Evolutionary conservation across 2,797 vertebrate genomes (phyloP).

Genomic region (Channa striata): DNA sequence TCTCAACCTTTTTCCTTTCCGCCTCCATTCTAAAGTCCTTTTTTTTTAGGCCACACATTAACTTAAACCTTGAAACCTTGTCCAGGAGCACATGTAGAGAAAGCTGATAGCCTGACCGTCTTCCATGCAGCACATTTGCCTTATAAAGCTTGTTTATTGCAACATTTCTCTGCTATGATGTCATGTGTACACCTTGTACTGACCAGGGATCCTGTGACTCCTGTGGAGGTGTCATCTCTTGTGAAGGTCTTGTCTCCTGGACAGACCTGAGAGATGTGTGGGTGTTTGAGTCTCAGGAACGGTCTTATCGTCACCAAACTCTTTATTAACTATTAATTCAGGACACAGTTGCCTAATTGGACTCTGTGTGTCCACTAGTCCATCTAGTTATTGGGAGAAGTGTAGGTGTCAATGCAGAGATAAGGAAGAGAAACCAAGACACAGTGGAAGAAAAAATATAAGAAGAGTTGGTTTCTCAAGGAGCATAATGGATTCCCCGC

Average conservation of each 20-base stretch:
- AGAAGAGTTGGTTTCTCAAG: background rate
- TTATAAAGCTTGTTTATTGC: background rate
- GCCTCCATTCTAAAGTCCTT: background rate
- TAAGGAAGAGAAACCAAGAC: slow-evolving; percentile 6
- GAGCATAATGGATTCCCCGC: background rate
- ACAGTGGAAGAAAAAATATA: background rate
- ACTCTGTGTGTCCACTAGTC: slow-evolving; percentile 65
- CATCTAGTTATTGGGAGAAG: slow-evolving; percentile 41
- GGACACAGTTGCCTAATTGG: slow-evolving; percentile 77
- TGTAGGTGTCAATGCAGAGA: slow-evolving; percentile 44
- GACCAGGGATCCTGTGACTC: slow-evolving; percentile 39
- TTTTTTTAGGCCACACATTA: background rate
- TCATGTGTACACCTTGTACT: background rate
- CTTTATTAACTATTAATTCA: slow-evolving; percentile 85
- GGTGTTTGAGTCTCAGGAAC: slow-evolving; percentile 73
- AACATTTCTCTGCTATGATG: slow-evolving; percentile 2
- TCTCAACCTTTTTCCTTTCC: slow-evolving; percentile 45
- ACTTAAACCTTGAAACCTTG: background rate
- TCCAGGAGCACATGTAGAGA: no score
- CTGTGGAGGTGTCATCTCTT: slow-evolving; percentile 45
- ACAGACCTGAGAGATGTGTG: slow-evolving; percentile 37
- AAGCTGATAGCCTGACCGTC: background rate
- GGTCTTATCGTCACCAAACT: slow-evolving; percentile 81
- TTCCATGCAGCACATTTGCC: background rate
- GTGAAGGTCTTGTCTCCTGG: slow-evolving; percentile 38